phyloP scores from a whole-genome alignment of 2,888 invertebrate species.

The Anoncus sp. region DNA sequence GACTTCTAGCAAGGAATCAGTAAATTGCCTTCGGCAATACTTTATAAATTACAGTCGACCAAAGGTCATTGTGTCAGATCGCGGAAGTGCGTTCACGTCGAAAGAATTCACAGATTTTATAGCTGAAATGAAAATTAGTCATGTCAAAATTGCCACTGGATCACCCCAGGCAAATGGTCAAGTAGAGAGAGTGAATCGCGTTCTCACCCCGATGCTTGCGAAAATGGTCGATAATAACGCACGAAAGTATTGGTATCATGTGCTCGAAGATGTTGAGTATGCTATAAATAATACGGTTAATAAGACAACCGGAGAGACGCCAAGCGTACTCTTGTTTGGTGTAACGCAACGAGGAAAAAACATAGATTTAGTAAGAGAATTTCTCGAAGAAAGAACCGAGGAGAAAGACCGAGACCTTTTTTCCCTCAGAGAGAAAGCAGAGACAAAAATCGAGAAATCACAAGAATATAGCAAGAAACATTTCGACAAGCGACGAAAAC shows the following conservation, averaged over 20 bases:
- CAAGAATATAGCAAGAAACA: conserved; percentile 69
- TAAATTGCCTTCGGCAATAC: conserved; percentile 64
- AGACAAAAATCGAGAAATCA: conserved; percentile 59
- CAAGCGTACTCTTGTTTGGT: conserved; percentile 35
- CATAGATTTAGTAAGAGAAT: conserved; percentile 58
- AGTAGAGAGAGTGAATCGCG: conserved; percentile 65
- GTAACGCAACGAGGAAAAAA: conserved; percentile 47
- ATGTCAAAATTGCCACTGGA: conserved; percentile 69
- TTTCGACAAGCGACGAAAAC: conserved; percentile 70
- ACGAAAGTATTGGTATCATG: conserved; percentile 53
- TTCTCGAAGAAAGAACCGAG: conserved; percentile 35
- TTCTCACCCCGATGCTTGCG: conserved; percentile 66
- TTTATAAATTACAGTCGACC: conserved; percentile 50
- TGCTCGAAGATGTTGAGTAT: conserved; percentile 42
- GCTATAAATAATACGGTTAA: conserved; percentile 38
- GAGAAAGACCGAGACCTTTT: conserved; percentile 55
- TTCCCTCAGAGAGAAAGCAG: conserved; percentile 34
- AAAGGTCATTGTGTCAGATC: conserved; percentile 41
- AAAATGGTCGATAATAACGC: conserved; percentile 64
- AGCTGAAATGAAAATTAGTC: conserved; percentile 59
- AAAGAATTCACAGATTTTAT: conserved; percentile 54
- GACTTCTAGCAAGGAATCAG: conserved; percentile 47
- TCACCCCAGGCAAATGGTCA: conserved; percentile 74
- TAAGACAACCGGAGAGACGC: conserved; percentile 32
- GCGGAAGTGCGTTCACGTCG: conserved; percentile 52